phyloP scores from a whole-genome alignment of 2,888 invertebrate species.

The Gari tellinella region DNA sequence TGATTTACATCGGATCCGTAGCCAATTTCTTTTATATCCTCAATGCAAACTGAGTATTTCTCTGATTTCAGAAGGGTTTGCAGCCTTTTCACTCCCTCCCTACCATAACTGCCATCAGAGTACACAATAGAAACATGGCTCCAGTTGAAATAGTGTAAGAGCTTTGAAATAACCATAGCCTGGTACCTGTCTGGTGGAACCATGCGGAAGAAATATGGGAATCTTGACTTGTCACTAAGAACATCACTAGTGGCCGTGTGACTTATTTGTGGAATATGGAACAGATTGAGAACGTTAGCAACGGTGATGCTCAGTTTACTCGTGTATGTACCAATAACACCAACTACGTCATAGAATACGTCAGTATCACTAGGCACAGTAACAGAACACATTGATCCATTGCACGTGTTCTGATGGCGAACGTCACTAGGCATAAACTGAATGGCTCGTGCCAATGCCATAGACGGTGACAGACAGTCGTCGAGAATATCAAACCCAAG shows the following conservation, averaged over 20 bases:
- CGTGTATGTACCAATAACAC: conserved; percentile 77
- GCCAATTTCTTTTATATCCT: conserved; percentile 61
- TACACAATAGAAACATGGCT: conserved; percentile 91
- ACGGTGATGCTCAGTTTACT: conserved; percentile 74
- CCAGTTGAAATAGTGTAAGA: conserved; percentile 87
- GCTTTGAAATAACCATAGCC: conserved; percentile 69
- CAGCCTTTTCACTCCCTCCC: conserved; percentile 67
- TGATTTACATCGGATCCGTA: conserved; percentile 23
- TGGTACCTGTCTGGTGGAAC: conserved; percentile 78
- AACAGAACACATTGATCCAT: background rate
- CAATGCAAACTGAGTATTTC: conserved; percentile 66
- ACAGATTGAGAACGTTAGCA: conserved; percentile 74
- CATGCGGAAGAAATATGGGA: conserved; percentile 79
- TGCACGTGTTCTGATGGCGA: conserved; percentile 5
- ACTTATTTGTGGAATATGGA: conserved; percentile 76
- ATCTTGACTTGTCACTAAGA: conserved; percentile 75
- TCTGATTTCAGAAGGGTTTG: conserved; percentile 28
- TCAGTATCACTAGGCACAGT: background rate
- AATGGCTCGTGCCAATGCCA: conserved; percentile 66
- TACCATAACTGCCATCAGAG: conserved; percentile 87
- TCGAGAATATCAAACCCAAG: conserved; percentile 69
- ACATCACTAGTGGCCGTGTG: conserved; percentile 76
- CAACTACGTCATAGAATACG: conserved; percentile 73
- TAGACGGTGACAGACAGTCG: conserved; percentile 63
- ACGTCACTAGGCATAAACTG: conserved; percentile 66